Conservation (phyloP, 2,797 vertebrate species). For the Anabacerthia variegaticeps region DNA sequence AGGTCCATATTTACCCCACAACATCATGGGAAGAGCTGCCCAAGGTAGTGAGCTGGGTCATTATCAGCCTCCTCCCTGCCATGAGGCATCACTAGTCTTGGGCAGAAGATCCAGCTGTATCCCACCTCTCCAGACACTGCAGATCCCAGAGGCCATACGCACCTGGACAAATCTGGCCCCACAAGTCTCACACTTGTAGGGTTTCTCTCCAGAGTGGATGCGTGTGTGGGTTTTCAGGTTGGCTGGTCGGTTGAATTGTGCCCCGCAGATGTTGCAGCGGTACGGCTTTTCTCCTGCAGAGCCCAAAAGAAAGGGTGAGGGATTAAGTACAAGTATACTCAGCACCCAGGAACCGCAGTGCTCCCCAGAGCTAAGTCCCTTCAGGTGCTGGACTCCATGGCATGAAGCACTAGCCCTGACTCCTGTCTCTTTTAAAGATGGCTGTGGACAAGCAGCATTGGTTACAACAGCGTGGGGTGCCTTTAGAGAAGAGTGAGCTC, state of each 20-base stretch:
- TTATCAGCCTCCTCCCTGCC: neutral
- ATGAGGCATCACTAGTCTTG: fast-evolving
- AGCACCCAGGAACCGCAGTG: fast-evolving
- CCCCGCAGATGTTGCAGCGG: constrained; percentile 97
- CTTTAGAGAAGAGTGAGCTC: neutral
- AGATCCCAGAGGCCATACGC: neutral
- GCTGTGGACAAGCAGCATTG: neutral
- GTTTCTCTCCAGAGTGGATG: constrained; percentile 99
- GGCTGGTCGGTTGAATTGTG: constrained; percentile 97
- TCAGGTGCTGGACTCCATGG: neutral
- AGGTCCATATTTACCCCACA: neutral
- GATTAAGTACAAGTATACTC: neutral
- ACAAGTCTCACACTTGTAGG: constrained; percentile 98
- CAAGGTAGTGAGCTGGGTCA: neutral
- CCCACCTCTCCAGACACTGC: neutral
- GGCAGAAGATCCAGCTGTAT: neutral
- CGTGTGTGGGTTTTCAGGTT: constrained; percentile 99
- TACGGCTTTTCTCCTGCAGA: constrained; percentile 95
- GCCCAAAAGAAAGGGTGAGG: neutral
- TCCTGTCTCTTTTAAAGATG: neutral
- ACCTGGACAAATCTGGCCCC: constrained; percentile 98
- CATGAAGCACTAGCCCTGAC: neutral
- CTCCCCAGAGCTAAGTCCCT: neutral
- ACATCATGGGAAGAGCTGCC: neutral
- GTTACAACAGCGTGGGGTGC: neutral